Conservation (phyloP, 2,113 vertebrate genomes). For the Parotia lawesii region DNA sequence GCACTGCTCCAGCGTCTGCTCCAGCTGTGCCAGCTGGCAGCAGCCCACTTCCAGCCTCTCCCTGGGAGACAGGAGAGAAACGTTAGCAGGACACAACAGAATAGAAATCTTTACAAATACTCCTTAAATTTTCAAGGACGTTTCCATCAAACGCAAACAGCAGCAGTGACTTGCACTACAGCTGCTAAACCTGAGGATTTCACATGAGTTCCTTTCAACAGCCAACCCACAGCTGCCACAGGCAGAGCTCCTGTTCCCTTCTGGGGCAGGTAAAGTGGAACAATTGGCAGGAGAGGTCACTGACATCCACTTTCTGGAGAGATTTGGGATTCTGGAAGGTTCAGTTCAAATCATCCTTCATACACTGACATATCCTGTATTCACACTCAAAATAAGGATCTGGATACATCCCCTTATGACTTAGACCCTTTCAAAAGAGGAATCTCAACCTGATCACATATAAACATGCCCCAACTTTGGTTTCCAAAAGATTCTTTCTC, state of each 20-base stretch:
- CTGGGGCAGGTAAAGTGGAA: neutral
- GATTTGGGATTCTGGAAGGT: neutral
- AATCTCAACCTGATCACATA: neutral
- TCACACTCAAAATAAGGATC: neutral
- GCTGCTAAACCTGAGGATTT: neutral
- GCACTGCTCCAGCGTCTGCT: constrained; percentile 75
- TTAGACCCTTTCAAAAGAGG: neutral
- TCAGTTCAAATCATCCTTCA: neutral
- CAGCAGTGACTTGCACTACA: neutral
- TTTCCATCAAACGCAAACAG: neutral
- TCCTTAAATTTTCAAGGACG: neutral
- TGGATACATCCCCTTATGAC: neutral
- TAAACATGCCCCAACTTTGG: neutral
- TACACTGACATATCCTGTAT: neutral
- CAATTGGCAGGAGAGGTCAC: neutral
- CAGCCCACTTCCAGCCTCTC: constrained; percentile 80
- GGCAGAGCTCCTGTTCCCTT: neutral
- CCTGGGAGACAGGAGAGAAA: constrained; percentile 59
- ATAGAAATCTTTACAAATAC: neutral
- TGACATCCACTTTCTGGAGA: neutral
- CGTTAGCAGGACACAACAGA: neutral
- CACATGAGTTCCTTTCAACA: neutral
- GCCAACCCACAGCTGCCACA: neutral
- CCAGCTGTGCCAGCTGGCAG: constrained; percentile 79
- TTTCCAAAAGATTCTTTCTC: neutral